phyloP scores from a whole-genome alignment of 35 echinoderm and acorn worm species.

The Antedon bifida region DNA sequence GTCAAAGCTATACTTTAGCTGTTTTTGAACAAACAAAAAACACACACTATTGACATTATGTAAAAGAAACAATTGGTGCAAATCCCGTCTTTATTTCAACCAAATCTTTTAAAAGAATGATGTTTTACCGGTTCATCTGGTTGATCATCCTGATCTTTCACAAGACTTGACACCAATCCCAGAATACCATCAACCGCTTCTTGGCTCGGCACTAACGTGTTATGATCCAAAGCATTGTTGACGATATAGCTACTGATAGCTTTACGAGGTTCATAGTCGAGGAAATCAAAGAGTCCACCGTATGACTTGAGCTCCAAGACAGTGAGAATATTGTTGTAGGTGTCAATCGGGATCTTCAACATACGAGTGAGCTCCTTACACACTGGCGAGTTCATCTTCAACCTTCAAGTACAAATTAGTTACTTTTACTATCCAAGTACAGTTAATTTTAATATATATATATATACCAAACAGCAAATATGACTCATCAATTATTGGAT shows the following conservation, averaged over 20 bases:
- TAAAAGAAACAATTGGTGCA: no score
- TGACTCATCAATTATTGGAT: no score
- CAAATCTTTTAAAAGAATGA: no score
- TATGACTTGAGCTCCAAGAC: slow-evolving; percentile 65
- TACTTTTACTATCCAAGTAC: not conserved
- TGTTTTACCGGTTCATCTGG: slow-evolving; percentile 71
- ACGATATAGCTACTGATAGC: slow-evolving; percentile 56
- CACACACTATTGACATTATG: no score
- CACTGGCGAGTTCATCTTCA: slow-evolving; percentile 50
- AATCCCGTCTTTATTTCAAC: no score
- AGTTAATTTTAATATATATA: slow-evolving; percentile 1
- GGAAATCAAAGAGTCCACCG: slow-evolving; percentile 57
- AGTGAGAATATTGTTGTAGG: slow-evolving; percentile 91
- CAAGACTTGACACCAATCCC: slow-evolving; percentile 58
- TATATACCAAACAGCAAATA: no score
- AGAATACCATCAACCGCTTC: slow-evolving; percentile 76
- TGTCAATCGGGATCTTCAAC: slow-evolving; percentile 86
- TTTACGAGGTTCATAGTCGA: slow-evolving; percentile 79
- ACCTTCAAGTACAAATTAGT: slow-evolving; percentile 7
- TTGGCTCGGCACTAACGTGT: slow-evolving; percentile 32
- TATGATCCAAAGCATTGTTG: slow-evolving; percentile 75
- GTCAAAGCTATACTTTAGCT: no score
- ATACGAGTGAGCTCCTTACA: slow-evolving; percentile 73
- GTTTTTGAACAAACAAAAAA: no score
- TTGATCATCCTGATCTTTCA: slow-evolving; percentile 87